phyloP scores from a whole-genome alignment of 2,888 invertebrate genomes.

The Andrena fulva region DNA sequence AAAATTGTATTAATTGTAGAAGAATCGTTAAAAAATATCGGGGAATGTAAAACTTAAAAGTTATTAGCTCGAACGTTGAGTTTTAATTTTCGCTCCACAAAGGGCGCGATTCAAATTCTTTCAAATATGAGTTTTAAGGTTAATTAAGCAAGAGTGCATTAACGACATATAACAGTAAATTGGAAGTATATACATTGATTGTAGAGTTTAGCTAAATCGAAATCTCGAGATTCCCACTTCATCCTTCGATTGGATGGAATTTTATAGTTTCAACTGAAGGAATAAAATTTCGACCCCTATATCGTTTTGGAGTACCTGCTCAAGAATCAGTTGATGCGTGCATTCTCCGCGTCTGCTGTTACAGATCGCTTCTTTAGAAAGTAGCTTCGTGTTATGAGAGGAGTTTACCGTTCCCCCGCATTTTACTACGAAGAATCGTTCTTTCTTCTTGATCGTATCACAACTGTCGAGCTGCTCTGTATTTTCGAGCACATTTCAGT shows the following conservation, averaged over 20 bases:
- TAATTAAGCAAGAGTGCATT: too few relatives aligned
- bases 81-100: too few relatives aligned
- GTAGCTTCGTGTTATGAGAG: not conserved
- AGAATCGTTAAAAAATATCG: too few relatives aligned
- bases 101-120: too few relatives aligned
- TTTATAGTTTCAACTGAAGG: not conserved
- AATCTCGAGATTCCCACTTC: not conserved
- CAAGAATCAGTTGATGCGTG: not conserved
- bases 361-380: not conserved
- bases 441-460: constrained; percentile 5
- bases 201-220: too few relatives aligned
- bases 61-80: too few relatives aligned
- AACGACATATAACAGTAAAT: too few relatives aligned
- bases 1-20: too few relatives aligned
- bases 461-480: not conserved
- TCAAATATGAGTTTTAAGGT: too few relatives aligned
- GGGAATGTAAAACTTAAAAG: too few relatives aligned
- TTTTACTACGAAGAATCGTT: constrained; percentile 8
- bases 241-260: not conserved
- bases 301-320: not conserved
- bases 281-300: not conserved
- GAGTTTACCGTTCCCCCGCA: not conserved
- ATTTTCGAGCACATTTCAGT: not conserved
- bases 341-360: too few relatives aligned
- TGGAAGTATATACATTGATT: too few relatives aligned